Percentiles rank a stretch among this genome's conserved stretches.
Conservation (phyloP, 2,888 invertebrate genomes). For the Listrodromus nycthemerus region DNA sequence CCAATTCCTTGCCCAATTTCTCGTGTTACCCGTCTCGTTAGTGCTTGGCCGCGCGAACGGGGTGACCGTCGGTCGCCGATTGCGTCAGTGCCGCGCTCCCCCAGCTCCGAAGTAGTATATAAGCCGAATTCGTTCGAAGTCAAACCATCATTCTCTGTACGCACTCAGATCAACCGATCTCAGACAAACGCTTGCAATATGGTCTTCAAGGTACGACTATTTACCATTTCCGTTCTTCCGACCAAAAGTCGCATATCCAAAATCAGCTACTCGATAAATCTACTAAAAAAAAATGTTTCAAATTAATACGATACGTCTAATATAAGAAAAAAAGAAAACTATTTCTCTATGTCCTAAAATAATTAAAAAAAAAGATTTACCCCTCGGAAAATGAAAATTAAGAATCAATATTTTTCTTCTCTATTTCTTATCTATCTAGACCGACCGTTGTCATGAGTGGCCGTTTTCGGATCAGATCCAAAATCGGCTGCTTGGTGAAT, state of each 20-base stretch:
- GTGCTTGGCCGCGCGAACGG: constrained; percentile 56
- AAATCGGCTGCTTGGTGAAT: no score
- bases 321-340: neutral
- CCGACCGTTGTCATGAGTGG: no score
- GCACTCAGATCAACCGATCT: constrained; percentile 60
- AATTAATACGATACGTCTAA: neutral
- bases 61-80: constrained; percentile 59
- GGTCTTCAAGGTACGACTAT: constrained; percentile 67
- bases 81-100: constrained; percentile 62
- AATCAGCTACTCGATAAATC: neutral
- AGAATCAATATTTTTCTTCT: no score
- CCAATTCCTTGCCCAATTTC: constrained; percentile 80
- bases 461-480: no score
- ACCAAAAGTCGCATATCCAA: neutral
- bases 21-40: constrained; percentile 58
- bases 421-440: no score
- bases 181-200: constrained; percentile 53
- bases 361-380: neutral
- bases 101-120: constrained; percentile 59
- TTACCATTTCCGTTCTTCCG: constrained; percentile 75
- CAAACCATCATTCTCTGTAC: constrained; percentile 67
- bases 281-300: neutral
- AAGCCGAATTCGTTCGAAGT: constrained; percentile 63
- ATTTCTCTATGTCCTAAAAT: neutral
- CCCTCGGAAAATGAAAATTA: no score